A percentile compares a stretch with the other conserved stretches of the same genome.
phyloP scores from a whole-genome alignment of 1,140 invertebrate genomes.

The Ceratosolen solmsi region DNA sequence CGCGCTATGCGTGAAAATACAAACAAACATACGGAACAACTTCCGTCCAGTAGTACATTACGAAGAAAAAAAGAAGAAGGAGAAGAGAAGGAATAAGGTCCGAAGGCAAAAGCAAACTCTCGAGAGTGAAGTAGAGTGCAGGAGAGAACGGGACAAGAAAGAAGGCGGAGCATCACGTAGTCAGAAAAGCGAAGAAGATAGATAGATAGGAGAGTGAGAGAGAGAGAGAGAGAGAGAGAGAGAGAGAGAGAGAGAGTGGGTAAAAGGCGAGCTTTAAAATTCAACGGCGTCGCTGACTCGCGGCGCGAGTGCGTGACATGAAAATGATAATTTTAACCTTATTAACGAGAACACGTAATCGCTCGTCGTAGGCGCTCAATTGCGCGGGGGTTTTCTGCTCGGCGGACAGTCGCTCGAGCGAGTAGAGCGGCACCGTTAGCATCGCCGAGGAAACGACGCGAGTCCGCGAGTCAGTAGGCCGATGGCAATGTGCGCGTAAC shows the following conservation, averaged over 20 bases:
- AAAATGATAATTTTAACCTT: conserved; percentile 40
- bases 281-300: conserved; percentile 3
- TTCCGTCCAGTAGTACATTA: not conserved
- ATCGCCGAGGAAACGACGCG: not conserved
- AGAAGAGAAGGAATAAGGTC: no score
- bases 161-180: not conserved
- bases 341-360: conserved; percentile 41
- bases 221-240: no score
- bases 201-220: no score
- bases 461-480: conserved; percentile 5
- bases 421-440: not conserved
- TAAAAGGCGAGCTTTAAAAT: conserved; percentile 42
- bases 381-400: conserved; percentile 13
- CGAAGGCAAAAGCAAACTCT: not conserved
- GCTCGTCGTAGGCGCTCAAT: conserved; percentile 42
- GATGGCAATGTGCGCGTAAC: no score
- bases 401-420: not conserved
- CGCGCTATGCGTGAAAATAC: not conserved
- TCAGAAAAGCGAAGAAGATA: not conserved
- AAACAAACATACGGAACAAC: not conserved
- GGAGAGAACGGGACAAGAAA: not conserved
- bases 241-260: no score
- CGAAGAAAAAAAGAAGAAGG: not conserved
- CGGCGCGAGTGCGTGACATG: conserved; percentile 24
- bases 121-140: not conserved